phyloP scores from a whole-genome alignment of 2,113 vertebrate species.

The Epinephelus fuscoguttatus region DNA sequence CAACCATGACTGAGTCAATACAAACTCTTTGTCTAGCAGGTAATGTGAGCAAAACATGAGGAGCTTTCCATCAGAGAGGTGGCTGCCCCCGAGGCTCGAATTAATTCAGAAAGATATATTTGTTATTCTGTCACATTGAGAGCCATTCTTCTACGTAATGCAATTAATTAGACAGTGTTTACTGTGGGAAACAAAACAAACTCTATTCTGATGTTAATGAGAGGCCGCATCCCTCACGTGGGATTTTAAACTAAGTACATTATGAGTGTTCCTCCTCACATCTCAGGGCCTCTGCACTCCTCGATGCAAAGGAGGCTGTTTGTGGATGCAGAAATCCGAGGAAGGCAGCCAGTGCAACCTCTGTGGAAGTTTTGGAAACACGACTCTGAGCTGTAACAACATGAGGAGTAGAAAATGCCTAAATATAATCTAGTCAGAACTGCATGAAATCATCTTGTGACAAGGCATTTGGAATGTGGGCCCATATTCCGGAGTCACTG shows the following conservation, averaged over 20 bases:
- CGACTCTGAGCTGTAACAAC: slow-evolving; percentile 33
- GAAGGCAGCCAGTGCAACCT: slow-evolving; percentile 19
- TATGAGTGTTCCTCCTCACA: slow-evolving; percentile 36
- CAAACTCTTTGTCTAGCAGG: slow-evolving; percentile 50
- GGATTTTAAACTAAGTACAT: slow-evolving; percentile 57
- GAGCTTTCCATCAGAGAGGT: slow-evolving; percentile 36
- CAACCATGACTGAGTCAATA: slow-evolving; percentile 42
- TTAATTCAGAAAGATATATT: slow-evolving; percentile 67
- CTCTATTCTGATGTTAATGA: slow-evolving; percentile 66
- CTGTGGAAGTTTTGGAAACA: slow-evolving; percentile 23
- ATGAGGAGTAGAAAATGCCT: slow-evolving; percentile 26
- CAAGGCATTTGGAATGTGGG: slow-evolving; percentile 16
- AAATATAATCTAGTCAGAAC: slow-evolving; percentile 46
- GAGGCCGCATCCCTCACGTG: slow-evolving; percentile 49
- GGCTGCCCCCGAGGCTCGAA: slow-evolving; percentile 46
- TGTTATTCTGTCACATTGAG: slow-evolving; percentile 65
- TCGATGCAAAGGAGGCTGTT: background rate
- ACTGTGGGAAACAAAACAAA: slow-evolving; percentile 73
- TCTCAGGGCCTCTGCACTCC: slow-evolving; percentile 26
- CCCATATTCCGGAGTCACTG: background rate
- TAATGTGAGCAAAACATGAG: slow-evolving; percentile 41
- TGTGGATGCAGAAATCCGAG: slow-evolving; percentile 1
- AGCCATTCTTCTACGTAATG: slow-evolving; percentile 65
- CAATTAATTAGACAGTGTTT: slow-evolving; percentile 75
- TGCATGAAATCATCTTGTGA: slow-evolving; percentile 21